Conservation (phyloP, 2,888 invertebrate species). For the Diogma glabrata region DNA sequence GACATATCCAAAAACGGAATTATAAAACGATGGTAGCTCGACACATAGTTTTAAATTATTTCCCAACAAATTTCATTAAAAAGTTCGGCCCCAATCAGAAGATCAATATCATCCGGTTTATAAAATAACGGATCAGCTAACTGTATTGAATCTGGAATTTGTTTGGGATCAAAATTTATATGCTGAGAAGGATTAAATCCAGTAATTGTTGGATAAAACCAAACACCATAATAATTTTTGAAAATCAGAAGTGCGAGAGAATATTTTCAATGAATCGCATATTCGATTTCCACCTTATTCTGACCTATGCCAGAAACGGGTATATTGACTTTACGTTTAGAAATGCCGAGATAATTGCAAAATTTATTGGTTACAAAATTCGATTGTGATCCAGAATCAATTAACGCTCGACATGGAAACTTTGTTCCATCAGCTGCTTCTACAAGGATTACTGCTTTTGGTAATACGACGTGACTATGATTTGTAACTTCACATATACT, state of each 20-base stretch:
- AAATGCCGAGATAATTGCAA: not conserved
- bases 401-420: not conserved
- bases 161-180: no score
- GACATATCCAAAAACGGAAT: no score
- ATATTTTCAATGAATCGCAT: no score
- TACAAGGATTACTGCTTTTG: not conserved
- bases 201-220: no score
- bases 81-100: not conserved
- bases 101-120: not conserved
- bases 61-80: not conserved
- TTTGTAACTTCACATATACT: no score
- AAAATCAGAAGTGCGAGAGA: not conserved
- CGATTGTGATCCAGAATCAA: not conserved
- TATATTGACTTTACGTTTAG: not conserved
- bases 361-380: not conserved
- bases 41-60: no score
- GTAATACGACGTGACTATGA: no score
- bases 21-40: no score
- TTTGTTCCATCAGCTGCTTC: not conserved
- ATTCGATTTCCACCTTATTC: no score
- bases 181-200: no score
- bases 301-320: not conserved
- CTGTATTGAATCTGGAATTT: not conserved
- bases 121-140: not conserved
- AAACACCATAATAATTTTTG: not conserved